Evolutionary conservation across 2,888 invertebrate genomes (phyloP), one percentile per base, ranked within the genome.

Genomic region (Herminia tarsipennalis): DNA sequence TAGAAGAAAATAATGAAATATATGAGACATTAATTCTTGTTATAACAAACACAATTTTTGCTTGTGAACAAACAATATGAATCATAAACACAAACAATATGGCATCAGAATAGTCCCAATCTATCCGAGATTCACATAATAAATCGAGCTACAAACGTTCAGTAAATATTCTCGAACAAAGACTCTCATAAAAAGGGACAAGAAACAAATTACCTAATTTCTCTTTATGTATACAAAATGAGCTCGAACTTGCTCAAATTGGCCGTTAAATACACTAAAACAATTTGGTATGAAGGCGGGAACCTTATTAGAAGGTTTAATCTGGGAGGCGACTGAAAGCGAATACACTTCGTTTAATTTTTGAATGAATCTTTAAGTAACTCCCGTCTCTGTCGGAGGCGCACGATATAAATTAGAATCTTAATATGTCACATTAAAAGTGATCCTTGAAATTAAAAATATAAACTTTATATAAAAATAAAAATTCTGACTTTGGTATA

Each of bases 191-290:
- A 78, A 81, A 78, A 72, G 74, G 73, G 76, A 74, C 76, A 76
- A 64, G 78, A 66, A 83, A 84, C 79, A 85, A 84, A 87, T 88
- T 83, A 70, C 81, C 78, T 82, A 82, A 86, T 87, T 86, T 81
- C 74, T 78, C 78, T 80, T 82, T 81, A 81, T 77, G 79, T 81
- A 76, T 78, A 79, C 76, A 77, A 80, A 87, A 84, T 84, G 80
- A 83, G 80, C 75, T 76, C 56, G 65, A 82, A 81, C 76, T 80
- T 81, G 73, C 76, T 77, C 66, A 75, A 79, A 84, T 86, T 84
- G 81, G 79, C 73, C 75, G 75, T 81, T 83, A 82, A 76, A 78
- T 70, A 81, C 79, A 83, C 81, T 83, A 77, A 83, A 82, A 83
- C 83, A 80, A 83, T 83, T 86, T 84, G 62, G 70, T 70, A 70